Base-by-base conservation (phyloP, 2,113 vertebrate species). In the Tauraco erythrolophus region DNA sequence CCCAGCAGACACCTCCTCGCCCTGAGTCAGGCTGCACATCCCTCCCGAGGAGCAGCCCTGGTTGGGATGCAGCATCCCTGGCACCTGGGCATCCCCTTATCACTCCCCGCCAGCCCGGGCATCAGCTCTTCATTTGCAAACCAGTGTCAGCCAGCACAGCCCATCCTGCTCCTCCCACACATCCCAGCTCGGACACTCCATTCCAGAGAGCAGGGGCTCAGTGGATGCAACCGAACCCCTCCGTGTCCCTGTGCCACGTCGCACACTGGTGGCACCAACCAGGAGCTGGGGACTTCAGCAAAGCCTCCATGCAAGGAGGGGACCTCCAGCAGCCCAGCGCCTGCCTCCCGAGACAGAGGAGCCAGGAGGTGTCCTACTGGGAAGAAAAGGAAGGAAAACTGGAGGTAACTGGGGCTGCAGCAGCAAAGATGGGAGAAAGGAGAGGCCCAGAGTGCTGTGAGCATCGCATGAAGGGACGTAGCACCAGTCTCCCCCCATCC, bases 401-500 rank as follows among this genome's bases (percentile, higher is more conserved):
- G 21, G 72, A 57, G 24, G 19, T 1, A 33, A 53, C 7, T 7
- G 33, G 39, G 15, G 30, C 19, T n/a, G 41, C 11, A n/a, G 56
- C 45, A 79, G 27, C 28, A 51, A 72, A 84, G 28, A 15, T 37
- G 56, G 70, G 18, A 65, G 57, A 37, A 89, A 25, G 0, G 10
- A 48, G 46, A 76, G n/a, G 22, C 8, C 3, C 19, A 0, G 74
- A 25, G 33, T 10, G 79, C 31, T 72, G 64, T 12, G 35, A 39
- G 45, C 31, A 11, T 9, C 50, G 6, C 2, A 13, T 1, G 2
- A 19, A 51, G 64, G 35, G 22, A 11, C 22, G 11, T 8, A 9
- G 14, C 1, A 6, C 0, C 3, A 19, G 0, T 33, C 0, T 57
- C 14, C 15, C 15, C 37, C 6, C 50, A 37, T 13, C 46, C 51